Percentiles rank a stretch among this genome's conserved stretches.
phyloP scores from a whole-genome alignment of 2,113 vertebrate species.

The Dromiciops gliroides region DNA sequence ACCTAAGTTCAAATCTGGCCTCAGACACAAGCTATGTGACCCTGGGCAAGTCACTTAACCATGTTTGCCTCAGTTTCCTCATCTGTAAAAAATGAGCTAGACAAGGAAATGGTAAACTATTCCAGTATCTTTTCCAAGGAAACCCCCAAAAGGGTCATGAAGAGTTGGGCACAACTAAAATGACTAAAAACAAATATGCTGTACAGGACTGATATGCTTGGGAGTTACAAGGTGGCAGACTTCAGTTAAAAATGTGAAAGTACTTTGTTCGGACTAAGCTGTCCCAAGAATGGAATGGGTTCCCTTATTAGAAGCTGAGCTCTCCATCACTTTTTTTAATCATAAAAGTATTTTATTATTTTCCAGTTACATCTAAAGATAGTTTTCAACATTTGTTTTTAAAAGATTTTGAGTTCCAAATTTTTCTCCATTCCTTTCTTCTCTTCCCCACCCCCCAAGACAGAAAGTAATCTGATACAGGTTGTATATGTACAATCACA shows the following conservation, averaged over 20 bases:
- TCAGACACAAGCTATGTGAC: not conserved
- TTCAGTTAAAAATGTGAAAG: not conserved
- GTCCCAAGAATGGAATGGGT: not conserved
- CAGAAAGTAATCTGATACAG: too few species aligned
- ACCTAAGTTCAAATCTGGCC: too few species aligned
- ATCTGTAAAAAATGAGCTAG: not conserved
- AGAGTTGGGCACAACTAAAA: not conserved
- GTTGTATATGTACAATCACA: too few species aligned
- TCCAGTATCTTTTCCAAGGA: not conserved
- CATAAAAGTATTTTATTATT: too few species aligned
- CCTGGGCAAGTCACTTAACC: not conserved
- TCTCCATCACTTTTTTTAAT: too few species aligned
- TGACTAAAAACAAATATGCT: not conserved
- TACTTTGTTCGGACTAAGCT: not conserved
- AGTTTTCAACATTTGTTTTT: too few species aligned
- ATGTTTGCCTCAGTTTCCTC: not conserved
- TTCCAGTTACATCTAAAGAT: too few species aligned
- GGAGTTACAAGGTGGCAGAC: not conserved
- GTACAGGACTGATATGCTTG: too few species aligned
- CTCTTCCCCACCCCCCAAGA: too few species aligned
- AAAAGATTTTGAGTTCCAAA: too few species aligned
- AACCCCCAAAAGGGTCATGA: not conserved
- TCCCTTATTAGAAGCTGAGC: not conserved
- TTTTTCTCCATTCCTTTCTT: too few species aligned
- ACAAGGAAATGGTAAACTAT: not conserved